phyloP scores from a whole-genome alignment of 1,140 invertebrate genomes.

The Streblospio benedicti region DNA sequence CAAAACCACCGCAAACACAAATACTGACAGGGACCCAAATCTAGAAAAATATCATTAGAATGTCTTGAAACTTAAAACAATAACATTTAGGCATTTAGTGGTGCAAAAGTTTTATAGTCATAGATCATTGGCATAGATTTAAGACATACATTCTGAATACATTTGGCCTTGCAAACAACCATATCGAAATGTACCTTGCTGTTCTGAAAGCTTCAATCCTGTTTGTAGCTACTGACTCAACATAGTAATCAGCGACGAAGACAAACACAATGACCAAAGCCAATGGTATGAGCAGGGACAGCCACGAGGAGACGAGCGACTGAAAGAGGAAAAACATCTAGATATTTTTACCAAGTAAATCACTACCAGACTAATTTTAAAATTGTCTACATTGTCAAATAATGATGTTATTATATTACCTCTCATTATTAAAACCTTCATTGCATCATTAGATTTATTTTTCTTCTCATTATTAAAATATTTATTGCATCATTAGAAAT shows the following conservation, averaged over 20 bases:
- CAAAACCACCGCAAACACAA: constrained; percentile 35
- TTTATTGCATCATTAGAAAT: too few relatives aligned
- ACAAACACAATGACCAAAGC: constrained; percentile 45
- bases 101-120: too few relatives aligned
- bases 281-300: constrained; percentile 42
- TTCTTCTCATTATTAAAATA: too few relatives aligned
- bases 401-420: too few relatives aligned
- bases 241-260: constrained; percentile 51
- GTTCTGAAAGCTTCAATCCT: constrained; percentile 34
- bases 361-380: neutral
- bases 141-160: constrained; percentile 8
- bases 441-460: neutral
- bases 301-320: constrained; percentile 28
- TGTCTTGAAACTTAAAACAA: too few relatives aligned
- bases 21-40: constrained; percentile 35
- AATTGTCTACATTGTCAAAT: too few relatives aligned
- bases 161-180: too few relatives aligned
- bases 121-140: too few relatives aligned
- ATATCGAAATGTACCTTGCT: too few relatives aligned
- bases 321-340: too few relatives aligned
- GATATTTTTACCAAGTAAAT: constrained; percentile 31
- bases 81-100: too few relatives aligned
- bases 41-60: too few relatives aligned
- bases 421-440: neutral
- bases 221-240: constrained; percentile 43